These are phyloP conservation scores for Microcaecilia unicolor DNA, from an alignment of 2,797 vertebrate genomes.

Conservation along the genomic window DNA sequence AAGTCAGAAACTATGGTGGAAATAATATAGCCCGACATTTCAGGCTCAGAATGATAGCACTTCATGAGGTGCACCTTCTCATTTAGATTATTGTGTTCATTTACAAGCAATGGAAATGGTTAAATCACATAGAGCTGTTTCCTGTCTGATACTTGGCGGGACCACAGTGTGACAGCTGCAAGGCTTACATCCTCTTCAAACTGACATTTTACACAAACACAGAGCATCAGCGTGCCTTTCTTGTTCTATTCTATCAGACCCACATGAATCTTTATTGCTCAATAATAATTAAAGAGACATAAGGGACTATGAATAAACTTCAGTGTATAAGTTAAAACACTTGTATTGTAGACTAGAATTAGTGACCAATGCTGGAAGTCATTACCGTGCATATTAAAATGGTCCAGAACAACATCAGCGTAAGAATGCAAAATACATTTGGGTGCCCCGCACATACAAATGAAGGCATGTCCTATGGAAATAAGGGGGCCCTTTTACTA, in stretches of 20 bases:
- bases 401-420: too few relatives aligned
- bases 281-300: constrained; percentile 28
- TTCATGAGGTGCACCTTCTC: constrained; percentile 1
- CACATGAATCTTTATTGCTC: constrained; percentile 18
- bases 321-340: too few relatives aligned
- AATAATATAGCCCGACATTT: constrained; percentile 8
- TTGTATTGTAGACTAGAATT: too few relatives aligned
- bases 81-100: constrained; percentile 5
- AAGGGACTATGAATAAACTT: too few relatives aligned
- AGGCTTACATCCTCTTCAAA: constrained; percentile 25
- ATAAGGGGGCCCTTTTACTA: too few relatives aligned
- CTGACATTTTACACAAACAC: constrained; percentile 31
- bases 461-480: too few relatives aligned
- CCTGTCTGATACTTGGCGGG: constrained; percentile 26
- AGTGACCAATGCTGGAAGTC: too few relatives aligned
- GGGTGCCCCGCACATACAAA: too few relatives aligned
- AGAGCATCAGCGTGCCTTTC: constrained; percentile 14
- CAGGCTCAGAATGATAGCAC: constrained; percentile 16
- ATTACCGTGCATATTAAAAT: too few relatives aligned
- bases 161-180: constrained; percentile 27
- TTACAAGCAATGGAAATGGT: constrained; percentile 26
- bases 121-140: constrained; percentile 26
- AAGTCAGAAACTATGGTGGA: constrained; percentile 4
- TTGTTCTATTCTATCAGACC: constrained; percentile 22
- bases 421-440: too few relatives aligned